These are phyloP conservation scores for Stramonita haemastoma DNA, from an alignment of 2,888 invertebrate genomes.

Conservation along the genomic window DNA sequence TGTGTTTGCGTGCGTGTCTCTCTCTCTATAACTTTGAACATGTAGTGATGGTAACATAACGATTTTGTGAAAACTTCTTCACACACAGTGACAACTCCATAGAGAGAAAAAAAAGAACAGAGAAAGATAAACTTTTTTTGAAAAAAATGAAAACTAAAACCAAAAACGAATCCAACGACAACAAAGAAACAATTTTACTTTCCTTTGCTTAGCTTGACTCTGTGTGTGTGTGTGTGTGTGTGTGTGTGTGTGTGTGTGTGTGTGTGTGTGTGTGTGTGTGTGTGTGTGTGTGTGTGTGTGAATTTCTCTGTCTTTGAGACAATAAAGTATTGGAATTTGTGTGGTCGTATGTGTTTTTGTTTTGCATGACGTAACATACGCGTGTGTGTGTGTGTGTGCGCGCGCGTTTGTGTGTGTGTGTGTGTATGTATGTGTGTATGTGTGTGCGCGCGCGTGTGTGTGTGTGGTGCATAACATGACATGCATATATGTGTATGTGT, in stretches of 20 bases:
- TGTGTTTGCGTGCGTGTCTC: background rate
- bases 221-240: background rate
- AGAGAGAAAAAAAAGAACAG: background rate
- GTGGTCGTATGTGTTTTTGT: too few species aligned
- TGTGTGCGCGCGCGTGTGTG: too few species aligned
- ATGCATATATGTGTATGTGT: background rate
- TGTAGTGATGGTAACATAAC: background rate
- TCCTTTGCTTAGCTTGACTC: too few species aligned
- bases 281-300: too few species aligned
- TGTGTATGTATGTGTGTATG: too few species aligned
- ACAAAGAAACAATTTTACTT: background rate
- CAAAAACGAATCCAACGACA: too few species aligned
- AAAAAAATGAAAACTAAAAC: background rate
- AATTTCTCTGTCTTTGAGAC: too few species aligned
- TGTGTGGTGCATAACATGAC: too few species aligned
- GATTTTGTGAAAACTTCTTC: background rate
- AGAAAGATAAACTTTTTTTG: background rate
- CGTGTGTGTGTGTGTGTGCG: too few species aligned
- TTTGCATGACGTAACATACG: too few species aligned
- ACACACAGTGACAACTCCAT: background rate
- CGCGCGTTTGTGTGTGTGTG: too few species aligned
- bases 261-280: slow-evolving; percentile 20
- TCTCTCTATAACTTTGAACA: background rate
- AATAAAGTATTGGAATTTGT: too few species aligned
- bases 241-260: background rate